Percentiles rank a stretch among this genome's conserved stretches.
These are phyloP conservation scores for Cyphomyrus discorhynchus DNA, from an alignment of 2,113 vertebrate genomes.

Conservation along the genomic window DNA sequence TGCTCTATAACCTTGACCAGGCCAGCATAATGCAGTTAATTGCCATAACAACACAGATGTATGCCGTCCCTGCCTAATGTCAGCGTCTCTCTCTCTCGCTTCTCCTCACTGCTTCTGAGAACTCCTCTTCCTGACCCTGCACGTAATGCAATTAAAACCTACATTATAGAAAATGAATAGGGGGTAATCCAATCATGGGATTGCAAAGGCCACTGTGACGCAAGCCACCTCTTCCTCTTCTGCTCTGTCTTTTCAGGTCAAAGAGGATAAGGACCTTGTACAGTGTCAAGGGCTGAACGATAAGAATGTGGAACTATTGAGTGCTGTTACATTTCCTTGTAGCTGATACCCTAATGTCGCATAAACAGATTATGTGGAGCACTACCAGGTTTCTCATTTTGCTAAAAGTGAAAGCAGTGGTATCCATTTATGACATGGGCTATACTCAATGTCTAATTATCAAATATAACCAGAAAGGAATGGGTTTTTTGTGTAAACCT, in stretches of 20 bases:
- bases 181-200: constrained; percentile 35
- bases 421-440: not conserved
- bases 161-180: constrained; percentile 38
- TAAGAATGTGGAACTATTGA: not conserved
- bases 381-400: not conserved
- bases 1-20: constrained; percentile 36
- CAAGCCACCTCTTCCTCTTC: constrained; percentile 21
- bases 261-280: constrained; percentile 9
- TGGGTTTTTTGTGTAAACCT: not conserved
- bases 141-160: constrained; percentile 41
- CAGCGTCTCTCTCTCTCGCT: constrained; percentile 22
- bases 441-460: not conserved
- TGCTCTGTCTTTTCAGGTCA: constrained; percentile 34
- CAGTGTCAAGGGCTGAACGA: not conserved
- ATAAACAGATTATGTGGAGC: not conserved
- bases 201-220: constrained; percentile 26
- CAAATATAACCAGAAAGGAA: not conserved
- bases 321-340: not conserved
- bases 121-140: constrained; percentile 38
- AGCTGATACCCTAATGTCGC: not conserved
- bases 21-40: constrained; percentile 41
- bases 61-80: constrained; percentile 38
- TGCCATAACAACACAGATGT: constrained; percentile 40
- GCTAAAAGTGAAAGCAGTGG: not conserved
- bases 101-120: constrained; percentile 31